Conservation (phyloP, 2,888 invertebrate species). For the Brenthis hecate region DNA sequence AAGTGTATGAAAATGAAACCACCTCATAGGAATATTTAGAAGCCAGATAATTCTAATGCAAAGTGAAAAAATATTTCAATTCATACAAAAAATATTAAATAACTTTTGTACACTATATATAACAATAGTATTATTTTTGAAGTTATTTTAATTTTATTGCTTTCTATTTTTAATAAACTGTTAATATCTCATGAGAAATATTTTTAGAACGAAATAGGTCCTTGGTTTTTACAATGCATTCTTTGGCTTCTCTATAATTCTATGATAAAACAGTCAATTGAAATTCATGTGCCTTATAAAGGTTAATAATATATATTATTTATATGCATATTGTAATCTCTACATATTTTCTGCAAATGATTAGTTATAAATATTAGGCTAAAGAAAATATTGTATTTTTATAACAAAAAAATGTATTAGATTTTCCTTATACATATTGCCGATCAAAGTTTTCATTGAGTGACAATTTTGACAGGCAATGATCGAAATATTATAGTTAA, state of each 20-base stretch:
- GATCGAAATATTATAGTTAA: neutral
- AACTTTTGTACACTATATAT: too few relatives aligned
- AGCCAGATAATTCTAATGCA: neutral
- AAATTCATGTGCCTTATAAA: constrained; percentile 37
- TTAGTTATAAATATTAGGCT: neutral
- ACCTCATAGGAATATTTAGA: constrained; percentile 22
- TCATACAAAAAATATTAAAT: too few relatives aligned
- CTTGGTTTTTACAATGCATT: too few relatives aligned
- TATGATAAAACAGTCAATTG: constrained; percentile 32
- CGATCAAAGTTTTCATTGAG: neutral
- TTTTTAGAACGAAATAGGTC: too few relatives aligned
- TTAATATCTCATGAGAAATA: too few relatives aligned
- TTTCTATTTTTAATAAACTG: too few relatives aligned
- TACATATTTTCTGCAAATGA: neutral
- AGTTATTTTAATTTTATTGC: too few relatives aligned
- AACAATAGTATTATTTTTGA: too few relatives aligned
- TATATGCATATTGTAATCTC: constrained; percentile 2
- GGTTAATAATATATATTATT: constrained; percentile 8
- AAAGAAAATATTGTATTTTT: constrained; percentile 2
- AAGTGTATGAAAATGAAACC: neutral
- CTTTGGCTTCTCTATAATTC: constrained; percentile 24
- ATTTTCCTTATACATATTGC: too few relatives aligned
- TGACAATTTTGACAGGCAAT: neutral
- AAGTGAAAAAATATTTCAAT: too few relatives aligned
- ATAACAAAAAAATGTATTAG: neutral